Evolutionary conservation across 1,140 invertebrate species (phyloP), one percentile per base, ranked within the genome.

Genomic region (Hycleus phaleratus): DNA sequence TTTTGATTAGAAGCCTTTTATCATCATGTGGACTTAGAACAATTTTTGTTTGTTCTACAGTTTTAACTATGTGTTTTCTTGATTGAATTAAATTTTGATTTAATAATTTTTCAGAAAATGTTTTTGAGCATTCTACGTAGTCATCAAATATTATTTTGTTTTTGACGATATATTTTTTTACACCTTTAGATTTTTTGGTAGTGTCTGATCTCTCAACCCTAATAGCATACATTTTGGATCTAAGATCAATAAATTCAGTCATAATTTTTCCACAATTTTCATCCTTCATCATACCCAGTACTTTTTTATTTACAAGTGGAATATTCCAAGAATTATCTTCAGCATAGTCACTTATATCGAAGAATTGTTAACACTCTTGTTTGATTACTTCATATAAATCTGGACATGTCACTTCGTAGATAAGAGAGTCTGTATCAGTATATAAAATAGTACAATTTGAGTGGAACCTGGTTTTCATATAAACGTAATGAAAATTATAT

Each of bases 251-350:
- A 69, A 72, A 79, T 63, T 73, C 67, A 7, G 44, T 59, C 46
- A 78, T 69, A 40, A 71, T 64, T 51, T 54, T 55, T 7, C 73
- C 73, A 58, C 67, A 69, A 25, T 65, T 65, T 66, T 81, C 78
- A 70, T 78, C 76, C 67, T 78, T 81, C 61, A 79, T 74, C 66
- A 76, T 72, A 5, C 77, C 76, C 4, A 76, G 24, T 3, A 76
- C 70, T 60, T 81, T 80, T 63, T 77, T 77, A 61, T 79, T 78
- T 40, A 52, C 51, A 50, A 49, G 47, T 8, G 66, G 65, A 7
- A 72, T 71, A 25, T 57, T 57, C 53, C 66, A 68, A 18, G 56
- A 44, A 61, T 70, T 71, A 54, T 66, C 52, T 46, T 11, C n/a
- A n/a, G 56, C 43, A 62, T 73, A 67, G 46, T 71, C 69, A 10